Base-by-base conservation (phyloP, 2,113 vertebrate species). In the Stegostoma tigrinum region DNA sequence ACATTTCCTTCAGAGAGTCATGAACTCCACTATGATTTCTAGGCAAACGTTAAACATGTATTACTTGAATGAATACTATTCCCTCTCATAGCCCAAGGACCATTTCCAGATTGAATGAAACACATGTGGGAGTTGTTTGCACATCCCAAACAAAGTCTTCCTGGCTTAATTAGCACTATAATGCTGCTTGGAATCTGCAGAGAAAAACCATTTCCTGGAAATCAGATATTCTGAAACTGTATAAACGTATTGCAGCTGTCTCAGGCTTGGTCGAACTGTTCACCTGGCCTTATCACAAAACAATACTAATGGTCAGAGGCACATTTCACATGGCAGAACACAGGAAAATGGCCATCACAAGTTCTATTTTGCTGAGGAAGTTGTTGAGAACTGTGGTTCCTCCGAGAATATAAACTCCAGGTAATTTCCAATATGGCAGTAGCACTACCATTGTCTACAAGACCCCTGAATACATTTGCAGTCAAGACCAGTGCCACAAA, bases 41-140 rank as follows among this genome's bases (percentile, higher is more conserved):
- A 66, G 34, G 34, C 42, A 93, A 67, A 66, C 67, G 38, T 38
- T 66, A 66, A 19, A 34, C 80, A 45, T 83, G 80, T 23, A 61
- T 93, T 93, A 93, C 61, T 93, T 93, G 89, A 93, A 42, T 67
- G 61, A 93, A 93, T 93, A 93, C 66, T 66, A 93, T 61, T 93
- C 23, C n/a, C 61, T 66, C 61, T 66, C 34, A 38, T 93, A 66
- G 89, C n/a, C 61, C 89, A 23, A 30, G 34, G n/a, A 66, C 61
- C 61, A 89, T 30, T 34, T 89, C 89, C 61, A 67, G 55, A 61
- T 93, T 93, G 89, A 93, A 66, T 93, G 61, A 66, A n/a, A 61
- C n/a, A 93, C 61, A 93, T 66, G 89, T 93, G 61, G 34, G 61
- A 93, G n/a, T 93, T 93, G n/a, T 93, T 93, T 93, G 61, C 89